These are phyloP conservation scores for Leptocoma aspasia DNA, from an alignment of 2,113 vertebrate genomes.

Conservation along the genomic window DNA sequence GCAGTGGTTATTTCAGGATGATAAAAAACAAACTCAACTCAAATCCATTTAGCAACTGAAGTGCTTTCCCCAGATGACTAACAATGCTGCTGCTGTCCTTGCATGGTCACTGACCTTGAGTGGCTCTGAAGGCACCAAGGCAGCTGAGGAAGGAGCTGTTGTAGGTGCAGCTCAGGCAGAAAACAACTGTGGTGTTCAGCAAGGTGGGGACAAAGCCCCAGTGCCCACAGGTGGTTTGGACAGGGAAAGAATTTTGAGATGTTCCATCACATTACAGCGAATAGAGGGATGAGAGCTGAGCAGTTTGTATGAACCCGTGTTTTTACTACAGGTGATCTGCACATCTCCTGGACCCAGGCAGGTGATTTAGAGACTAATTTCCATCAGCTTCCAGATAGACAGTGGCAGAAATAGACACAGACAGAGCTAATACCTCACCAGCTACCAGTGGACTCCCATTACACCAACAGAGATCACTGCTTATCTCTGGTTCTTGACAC, in stretches of 20 bases:
- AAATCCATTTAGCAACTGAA: constrained; percentile 35
- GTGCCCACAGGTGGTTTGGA: neutral
- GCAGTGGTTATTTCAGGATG: constrained; percentile 47
- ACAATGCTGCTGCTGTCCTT: constrained; percentile 38
- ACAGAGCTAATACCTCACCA: neutral
- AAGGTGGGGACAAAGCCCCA: too few species aligned
- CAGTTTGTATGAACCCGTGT: fast-evolving
- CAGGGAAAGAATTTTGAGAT: too few species aligned
- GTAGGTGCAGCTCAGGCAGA: neutral
- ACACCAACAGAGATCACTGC: neutral
- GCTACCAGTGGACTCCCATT: neutral
- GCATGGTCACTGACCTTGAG: neutral
- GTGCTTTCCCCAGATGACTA: neutral
- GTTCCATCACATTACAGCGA: neutral
- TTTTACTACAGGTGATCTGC: neutral
- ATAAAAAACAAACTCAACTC: constrained; percentile 31
- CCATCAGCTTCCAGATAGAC: fast-evolving
- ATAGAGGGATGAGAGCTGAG: neutral
- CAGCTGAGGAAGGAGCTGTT: neutral
- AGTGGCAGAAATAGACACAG: neutral
- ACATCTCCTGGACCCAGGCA: neutral
- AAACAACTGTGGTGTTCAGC: neutral
- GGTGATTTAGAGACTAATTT: neutral
- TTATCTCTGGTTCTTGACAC: neutral
- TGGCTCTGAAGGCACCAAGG: neutral